Percentiles rank a stretch among this genome's conserved stretches.
Conservation (phyloP, 2,113 vertebrate species). For the Sinocyclocheilus maitianheensis region DNA sequence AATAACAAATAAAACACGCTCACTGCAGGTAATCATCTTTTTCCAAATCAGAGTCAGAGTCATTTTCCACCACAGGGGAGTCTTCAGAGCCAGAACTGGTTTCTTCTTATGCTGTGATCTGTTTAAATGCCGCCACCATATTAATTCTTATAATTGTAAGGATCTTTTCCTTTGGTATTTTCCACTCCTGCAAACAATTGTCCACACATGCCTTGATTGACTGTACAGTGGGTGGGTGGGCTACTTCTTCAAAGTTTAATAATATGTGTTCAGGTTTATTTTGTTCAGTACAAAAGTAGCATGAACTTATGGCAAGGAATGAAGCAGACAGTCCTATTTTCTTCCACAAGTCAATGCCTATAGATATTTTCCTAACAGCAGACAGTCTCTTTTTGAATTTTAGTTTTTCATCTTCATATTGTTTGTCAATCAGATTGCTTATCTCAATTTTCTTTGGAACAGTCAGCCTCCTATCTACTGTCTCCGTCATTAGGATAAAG, state of each 20-base stretch:
- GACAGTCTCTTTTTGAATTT: slow-evolving; percentile 41
- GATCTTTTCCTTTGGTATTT: slow-evolving; percentile 45
- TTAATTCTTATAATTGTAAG: slow-evolving; percentile 41
- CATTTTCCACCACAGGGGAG: not conserved
- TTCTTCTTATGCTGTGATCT: slow-evolving; percentile 19
- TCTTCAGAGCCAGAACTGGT: not conserved
- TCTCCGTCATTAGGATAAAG: slow-evolving; percentile 49
- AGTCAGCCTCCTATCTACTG: slow-evolving; percentile 41
- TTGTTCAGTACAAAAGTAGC: slow-evolving; percentile 38
- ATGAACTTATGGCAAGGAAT: not conserved
- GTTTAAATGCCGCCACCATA: not conserved
- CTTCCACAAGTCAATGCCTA: slow-evolving; percentile 50
- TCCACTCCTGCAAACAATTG: slow-evolving; percentile 34
- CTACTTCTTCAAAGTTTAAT: slow-evolving; percentile 1
- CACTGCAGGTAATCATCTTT: not conserved
- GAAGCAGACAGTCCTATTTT: slow-evolving; percentile 38
- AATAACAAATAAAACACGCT: not conserved
- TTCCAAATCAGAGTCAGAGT: not conserved
- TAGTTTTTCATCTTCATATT: slow-evolving; percentile 33
- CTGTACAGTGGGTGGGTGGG: slow-evolving; percentile 37
- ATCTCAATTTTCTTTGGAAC: slow-evolving; percentile 53
- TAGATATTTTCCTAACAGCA: slow-evolving; percentile 17
- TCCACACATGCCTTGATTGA: slow-evolving; percentile 49
- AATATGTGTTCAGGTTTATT: slow-evolving; percentile 49
- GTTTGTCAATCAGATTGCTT: slow-evolving; percentile 30